These are phyloP conservation scores for Pristionchus entomophagus DNA, from an alignment of 2,888 invertebrate species.

Conservation along the genomic window DNA sequence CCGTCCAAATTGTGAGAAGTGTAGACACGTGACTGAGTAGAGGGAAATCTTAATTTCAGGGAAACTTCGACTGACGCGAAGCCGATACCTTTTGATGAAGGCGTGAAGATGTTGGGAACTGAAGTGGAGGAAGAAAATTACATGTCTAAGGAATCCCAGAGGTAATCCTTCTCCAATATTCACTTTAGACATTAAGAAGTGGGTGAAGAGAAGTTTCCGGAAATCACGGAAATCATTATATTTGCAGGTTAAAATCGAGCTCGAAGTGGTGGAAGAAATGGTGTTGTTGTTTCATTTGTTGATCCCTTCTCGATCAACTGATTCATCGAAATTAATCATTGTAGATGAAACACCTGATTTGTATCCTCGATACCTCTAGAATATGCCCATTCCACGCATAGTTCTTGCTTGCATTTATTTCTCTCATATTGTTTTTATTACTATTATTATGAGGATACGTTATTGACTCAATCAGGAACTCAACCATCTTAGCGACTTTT, in stretches of 20 bases:
- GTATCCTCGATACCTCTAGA: no score
- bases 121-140: conserved; percentile 63
- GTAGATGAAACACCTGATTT: no score
- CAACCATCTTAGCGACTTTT: no score
- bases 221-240: neutral
- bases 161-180: neutral
- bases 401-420: no score
- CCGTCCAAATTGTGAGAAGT: neutral
- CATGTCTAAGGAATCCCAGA: conserved; percentile 47
- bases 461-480: no score
- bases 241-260: conserved; percentile 7
- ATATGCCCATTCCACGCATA: no score
- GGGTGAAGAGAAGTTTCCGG: neutral
- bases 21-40: neutral
- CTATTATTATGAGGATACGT: no score
- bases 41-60: conserved; percentile 47
- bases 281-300: conserved; percentile 66
- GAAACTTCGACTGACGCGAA: conserved; percentile 63
- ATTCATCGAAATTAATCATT: no score
- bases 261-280: conserved; percentile 55
- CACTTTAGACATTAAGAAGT: neutral
- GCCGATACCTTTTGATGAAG: conserved; percentile 74
- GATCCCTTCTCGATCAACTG: conserved; percentile 35
- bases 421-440: no score
- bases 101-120: conserved; percentile 72